Base-by-base conservation (phyloP, 2,113 vertebrate genomes). In the Cnemophilus loriae region DNA sequence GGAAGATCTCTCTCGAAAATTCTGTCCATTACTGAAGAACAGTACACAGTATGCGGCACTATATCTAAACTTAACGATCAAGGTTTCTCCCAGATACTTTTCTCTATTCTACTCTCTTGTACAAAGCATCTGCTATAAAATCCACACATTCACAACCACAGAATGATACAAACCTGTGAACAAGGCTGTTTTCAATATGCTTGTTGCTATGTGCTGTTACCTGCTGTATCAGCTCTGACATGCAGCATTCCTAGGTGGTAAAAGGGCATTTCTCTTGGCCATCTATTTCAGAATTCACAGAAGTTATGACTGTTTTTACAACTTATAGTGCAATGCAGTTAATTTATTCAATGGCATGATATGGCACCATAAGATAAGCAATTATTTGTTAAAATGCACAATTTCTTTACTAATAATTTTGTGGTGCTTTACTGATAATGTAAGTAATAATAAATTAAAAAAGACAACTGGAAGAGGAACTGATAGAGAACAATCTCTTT, bases 351-450 rank as follows among this genome's bases (percentile, higher is more conserved):
- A 50, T 90, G 89, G 81, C 55, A 79, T 19, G 32, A 87, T 79
- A 71, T 65, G 96, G 83, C 78, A 96, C 65, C 95, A 37, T 60
- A 94, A 97, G 89, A 65, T 83, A 97, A 93, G 86, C 73, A 95
- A 93, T 69, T 42, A 61, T 71, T 73, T 79, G 6, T 30, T 96
- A 91, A 97, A 90, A 95, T 39, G 52, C 42, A 61, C 46, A 46
- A 52, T 76, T 95, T 56, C 44, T 89, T 85, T 69, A 92, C 71
- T 70, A 91, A 35, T 85, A 23, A 37, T 89, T 74, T 74, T 69
- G 39, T 75, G 76, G 92, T 84, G 75, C 71, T 97, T 91, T 77
- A 95, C 57, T 82, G 50, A 83, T 77, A 74, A 52, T 39, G 3
- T 65, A 85, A 86, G 24, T 81, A 91, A 71, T 80, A 95, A 85